phyloP scores from a whole-genome alignment of 2,797 vertebrate genomes.

The Gymnodraco acuticeps region DNA sequence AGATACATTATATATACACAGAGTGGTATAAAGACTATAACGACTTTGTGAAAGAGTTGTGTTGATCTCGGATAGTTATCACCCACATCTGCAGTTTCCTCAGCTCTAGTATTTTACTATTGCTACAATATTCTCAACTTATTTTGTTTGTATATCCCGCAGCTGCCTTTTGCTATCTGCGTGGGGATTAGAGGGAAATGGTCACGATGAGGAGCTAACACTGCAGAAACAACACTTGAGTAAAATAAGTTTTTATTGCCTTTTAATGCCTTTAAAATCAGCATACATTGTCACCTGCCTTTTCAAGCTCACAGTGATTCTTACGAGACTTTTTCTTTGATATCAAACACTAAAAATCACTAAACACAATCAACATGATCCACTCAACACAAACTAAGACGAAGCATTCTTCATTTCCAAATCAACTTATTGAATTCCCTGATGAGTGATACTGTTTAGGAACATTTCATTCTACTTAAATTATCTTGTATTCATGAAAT shows the following conservation, averaged over 20 bases:
- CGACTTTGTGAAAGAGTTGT: neutral
- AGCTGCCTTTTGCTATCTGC: neutral
- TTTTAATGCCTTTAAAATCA: constrained; percentile 5
- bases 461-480: constrained; percentile 46
- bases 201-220: constrained; percentile 71
- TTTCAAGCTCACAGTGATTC: neutral
- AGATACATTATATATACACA: no score
- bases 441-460: constrained; percentile 51
- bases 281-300: neutral
- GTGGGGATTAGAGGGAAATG: constrained; percentile 71
- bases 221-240: neutral
- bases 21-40: no score
- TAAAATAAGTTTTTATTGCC: neutral
- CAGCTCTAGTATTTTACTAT: no score
- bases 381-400: constrained; percentile 32
- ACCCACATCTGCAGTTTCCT: no score
- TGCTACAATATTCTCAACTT: no score
- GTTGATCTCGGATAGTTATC: neutral
- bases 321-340: constrained; percentile 9
- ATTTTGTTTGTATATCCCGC: neutral
- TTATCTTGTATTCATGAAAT: constrained; percentile 49
- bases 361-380: constrained; percentile 33
- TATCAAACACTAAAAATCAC: constrained; percentile 8
- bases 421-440: constrained; percentile 47
- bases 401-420: constrained; percentile 31